Percentiles rank a stretch among this genome's conserved stretches.
Conservation (phyloP, 2,113 vertebrate genomes). For the Melozone crissalis region DNA sequence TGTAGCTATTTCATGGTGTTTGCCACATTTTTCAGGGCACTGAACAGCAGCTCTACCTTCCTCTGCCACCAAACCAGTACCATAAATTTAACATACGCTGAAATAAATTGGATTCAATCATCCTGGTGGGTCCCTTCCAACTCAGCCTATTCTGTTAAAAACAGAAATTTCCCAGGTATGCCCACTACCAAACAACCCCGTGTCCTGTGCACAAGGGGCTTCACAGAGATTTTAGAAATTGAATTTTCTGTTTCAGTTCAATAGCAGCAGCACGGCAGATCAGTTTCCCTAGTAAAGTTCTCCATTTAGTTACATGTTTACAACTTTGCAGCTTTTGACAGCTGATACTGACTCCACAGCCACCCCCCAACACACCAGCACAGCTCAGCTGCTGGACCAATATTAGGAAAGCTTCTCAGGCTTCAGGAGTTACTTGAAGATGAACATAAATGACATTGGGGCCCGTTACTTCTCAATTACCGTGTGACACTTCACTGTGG, state of each 20-base stretch:
- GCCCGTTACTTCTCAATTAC: background rate
- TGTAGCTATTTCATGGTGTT: background rate
- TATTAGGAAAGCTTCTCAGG: background rate
- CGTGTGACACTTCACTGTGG: background rate
- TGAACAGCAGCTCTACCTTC: background rate
- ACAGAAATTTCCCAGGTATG: background rate
- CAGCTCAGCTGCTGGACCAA: background rate
- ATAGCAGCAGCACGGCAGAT: background rate
- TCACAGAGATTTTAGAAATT: background rate
- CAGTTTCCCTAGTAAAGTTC: background rate
- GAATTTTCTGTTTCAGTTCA: background rate
- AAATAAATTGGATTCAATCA: background rate
- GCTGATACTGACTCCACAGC: background rate
- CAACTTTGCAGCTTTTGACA: background rate
- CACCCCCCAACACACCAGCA: background rate
- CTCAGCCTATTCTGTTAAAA: background rate
- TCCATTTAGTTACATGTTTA: fast-evolving
- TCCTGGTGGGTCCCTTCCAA: background rate
- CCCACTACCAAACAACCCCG: background rate
- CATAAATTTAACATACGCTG: background rate
- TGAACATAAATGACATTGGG: background rate
- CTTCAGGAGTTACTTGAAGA: background rate
- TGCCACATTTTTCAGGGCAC: background rate
- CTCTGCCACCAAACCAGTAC: background rate
- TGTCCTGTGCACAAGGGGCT: background rate